Conservation (phyloP, 2,797 vertebrate genomes). For the Neosilurus hyrtlii region DNA sequence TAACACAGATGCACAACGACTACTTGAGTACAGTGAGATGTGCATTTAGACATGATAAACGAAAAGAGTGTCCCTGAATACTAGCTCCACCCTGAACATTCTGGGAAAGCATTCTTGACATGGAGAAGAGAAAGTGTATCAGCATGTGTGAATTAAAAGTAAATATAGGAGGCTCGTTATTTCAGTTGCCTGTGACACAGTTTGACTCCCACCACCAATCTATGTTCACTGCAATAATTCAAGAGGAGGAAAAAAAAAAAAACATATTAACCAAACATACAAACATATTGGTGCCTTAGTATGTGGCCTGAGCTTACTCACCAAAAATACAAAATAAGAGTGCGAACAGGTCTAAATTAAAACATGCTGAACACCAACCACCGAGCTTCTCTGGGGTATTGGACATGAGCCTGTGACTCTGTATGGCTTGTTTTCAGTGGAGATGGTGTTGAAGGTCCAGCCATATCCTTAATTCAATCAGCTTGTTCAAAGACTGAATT, state of each 20-base stretch:
- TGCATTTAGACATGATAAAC: slow-evolving; percentile 55
- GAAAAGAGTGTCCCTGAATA: slow-evolving; percentile 60
- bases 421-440: too few relatives aligned
- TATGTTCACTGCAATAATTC: background rate
- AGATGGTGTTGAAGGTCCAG: too few relatives aligned
- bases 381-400: too few relatives aligned
- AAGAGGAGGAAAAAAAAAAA: background rate
- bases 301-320: background rate
- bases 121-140: slow-evolving; percentile 59
- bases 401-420: too few relatives aligned
- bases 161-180: slow-evolving; percentile 53
- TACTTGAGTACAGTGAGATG: slow-evolving; percentile 32
- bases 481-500: too few relatives aligned
- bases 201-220: background rate
- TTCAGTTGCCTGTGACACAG: slow-evolving; percentile 24
- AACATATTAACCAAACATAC: background rate
- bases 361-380: too few relatives aligned
- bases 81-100: slow-evolving; percentile 54
- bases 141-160: slow-evolving; percentile 74
- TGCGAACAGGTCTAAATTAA: too few relatives aligned
- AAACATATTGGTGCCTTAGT: background rate
- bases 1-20: slow-evolving; percentile 5
- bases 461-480: too few relatives aligned
- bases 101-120: slow-evolving; percentile 69
- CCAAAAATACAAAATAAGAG: background rate